Percentiles rank a stretch among this genome's conserved stretches.
Evolutionary conservation across 2,888 invertebrate species (phyloP).

Genomic region (Neoaliturus tenellus): DNA sequence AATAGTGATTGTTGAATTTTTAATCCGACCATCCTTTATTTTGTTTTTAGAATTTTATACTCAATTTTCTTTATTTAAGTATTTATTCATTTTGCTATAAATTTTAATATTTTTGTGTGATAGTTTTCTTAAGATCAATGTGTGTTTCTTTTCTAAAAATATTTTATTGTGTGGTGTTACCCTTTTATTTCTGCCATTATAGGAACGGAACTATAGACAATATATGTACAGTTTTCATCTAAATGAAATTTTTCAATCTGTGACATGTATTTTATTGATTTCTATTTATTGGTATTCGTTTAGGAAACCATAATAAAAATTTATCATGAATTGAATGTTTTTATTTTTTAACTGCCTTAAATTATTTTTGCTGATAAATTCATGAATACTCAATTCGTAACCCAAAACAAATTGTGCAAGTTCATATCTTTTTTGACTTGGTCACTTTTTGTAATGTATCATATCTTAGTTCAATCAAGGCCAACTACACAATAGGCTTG

Average conservation of each 20-base stretch:
- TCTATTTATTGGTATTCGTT: slow-evolving; percentile 38
- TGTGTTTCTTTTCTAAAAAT: slow-evolving; percentile 10
- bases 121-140: slow-evolving; percentile 20
- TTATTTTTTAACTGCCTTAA: background rate
- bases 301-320: slow-evolving; percentile 37
- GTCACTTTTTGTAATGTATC: too few species aligned
- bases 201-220: slow-evolving; percentile 21
- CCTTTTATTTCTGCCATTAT: slow-evolving; percentile 37
- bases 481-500: too few species aligned
- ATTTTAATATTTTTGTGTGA: slow-evolving; percentile 19
- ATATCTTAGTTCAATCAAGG: too few species aligned
- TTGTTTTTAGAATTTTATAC: slow-evolving; percentile 15
- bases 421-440: too few species aligned
- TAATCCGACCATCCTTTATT: background rate
- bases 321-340: slow-evolving; percentile 4
- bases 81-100: slow-evolving; percentile 13
- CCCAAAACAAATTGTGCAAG: too few species aligned
- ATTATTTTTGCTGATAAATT: background rate
- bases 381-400: too few species aligned
- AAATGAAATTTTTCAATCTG: slow-evolving; percentile 27
- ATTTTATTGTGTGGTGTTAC: slow-evolving; percentile 43
- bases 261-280: slow-evolving; percentile 42
- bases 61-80: background rate
- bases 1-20: slow-evolving; percentile 40
- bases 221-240: slow-evolving; percentile 38